Conservation (phyloP, 2,113 vertebrate species). For the Lepisosteus oculatus region DNA sequence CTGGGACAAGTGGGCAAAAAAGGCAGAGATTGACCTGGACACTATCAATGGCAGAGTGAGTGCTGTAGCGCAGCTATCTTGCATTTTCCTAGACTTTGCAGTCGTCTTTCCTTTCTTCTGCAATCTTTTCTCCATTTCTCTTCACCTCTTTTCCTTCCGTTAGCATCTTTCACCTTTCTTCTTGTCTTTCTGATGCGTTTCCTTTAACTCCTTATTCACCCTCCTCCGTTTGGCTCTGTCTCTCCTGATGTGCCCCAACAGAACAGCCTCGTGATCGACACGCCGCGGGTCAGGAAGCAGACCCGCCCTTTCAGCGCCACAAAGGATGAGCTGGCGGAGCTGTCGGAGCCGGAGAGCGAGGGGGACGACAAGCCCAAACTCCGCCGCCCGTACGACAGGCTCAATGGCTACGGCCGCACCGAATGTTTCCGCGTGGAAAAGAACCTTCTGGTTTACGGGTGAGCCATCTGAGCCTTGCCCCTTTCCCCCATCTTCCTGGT, state of each 20-base stretch:
- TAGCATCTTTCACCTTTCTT: not conserved
- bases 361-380: conserved; percentile 90
- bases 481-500: conserved; percentile 13
- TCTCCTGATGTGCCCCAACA: conserved; percentile 43
- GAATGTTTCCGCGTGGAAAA: conserved; percentile 98
- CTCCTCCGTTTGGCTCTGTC: not conserved
- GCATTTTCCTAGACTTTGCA: no score
- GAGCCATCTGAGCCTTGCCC: conserved; percentile 22
- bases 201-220: not conserved
- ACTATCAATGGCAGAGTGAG: conserved; percentile 91
- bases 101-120: not conserved
- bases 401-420: conserved; percentile 88
- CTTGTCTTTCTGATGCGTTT: not conserved
- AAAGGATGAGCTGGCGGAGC: conserved; percentile 91
- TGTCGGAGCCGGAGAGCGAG: conserved; percentile 92
- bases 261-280: conserved; percentile 98
- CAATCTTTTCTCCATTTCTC: not conserved
- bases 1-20: conserved; percentile 99
- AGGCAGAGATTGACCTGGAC: conserved; percentile 94
- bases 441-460: conserved; percentile 96
- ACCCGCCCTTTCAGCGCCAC: conserved; percentile 93
- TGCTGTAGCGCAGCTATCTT: conserved; percentile 23
- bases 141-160: not conserved
- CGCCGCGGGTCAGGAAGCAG: conserved; percentile 93
- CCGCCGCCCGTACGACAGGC: conserved; percentile 84